These are phyloP conservation scores for Tricholaema leucomelas DNA, from an alignment of 2,113 vertebrate genomes.

Conservation along the genomic window DNA sequence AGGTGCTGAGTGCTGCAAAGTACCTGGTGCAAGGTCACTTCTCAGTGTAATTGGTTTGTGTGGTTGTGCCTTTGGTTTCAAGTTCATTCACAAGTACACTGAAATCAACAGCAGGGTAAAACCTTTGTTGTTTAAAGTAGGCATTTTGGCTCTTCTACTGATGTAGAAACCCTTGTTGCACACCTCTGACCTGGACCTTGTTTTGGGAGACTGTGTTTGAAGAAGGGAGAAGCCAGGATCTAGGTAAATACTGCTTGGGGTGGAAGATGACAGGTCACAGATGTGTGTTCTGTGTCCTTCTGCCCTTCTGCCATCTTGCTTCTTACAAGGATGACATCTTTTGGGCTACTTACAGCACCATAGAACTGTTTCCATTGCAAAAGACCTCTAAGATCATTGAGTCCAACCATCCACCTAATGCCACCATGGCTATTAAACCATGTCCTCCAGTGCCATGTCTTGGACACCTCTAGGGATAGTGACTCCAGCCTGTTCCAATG, in stretches of 20 bases:
- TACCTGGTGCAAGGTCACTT: not conserved
- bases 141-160: not conserved
- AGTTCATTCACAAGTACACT: not conserved
- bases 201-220: not conserved
- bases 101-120: not conserved
- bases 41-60: not conserved
- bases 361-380: too few relatives aligned
- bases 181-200: not conserved
- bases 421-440: too few relatives aligned
- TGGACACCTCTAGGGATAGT: too few relatives aligned
- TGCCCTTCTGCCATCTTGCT: accelerated
- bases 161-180: accelerated
- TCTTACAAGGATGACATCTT: not conserved
- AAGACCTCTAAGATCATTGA: too few relatives aligned
- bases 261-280: not conserved
- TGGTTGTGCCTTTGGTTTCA: not conserved
- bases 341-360: not conserved
- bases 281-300: not conserved
- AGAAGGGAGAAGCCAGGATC: not conserved
- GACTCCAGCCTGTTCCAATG: too few relatives aligned
- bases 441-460: too few relatives aligned
- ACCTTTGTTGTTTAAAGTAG: not conserved
- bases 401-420: too few relatives aligned
- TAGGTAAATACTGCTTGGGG: not conserved
- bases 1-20: not conserved